A percentile compares a stretch with the other conserved stretches of the same genome.
These are phyloP conservation scores for Neuroscelio doddi DNA, from an alignment of 2,888 invertebrate species.

Conservation along the genomic window DNA sequence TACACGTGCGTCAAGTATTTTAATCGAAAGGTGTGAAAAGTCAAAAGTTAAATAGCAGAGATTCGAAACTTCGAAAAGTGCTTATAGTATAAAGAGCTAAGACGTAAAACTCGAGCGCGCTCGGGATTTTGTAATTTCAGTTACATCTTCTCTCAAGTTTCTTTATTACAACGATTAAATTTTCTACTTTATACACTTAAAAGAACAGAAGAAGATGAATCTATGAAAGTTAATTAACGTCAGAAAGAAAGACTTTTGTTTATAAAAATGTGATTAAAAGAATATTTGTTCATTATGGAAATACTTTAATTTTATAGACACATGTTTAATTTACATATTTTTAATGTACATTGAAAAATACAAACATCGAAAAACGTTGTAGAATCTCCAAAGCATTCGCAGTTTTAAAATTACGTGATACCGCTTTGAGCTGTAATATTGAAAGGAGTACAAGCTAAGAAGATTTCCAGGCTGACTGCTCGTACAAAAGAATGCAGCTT, in stretches of 20 bases:
- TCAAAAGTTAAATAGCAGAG: slow-evolving; percentile 27
- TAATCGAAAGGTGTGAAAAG: slow-evolving; percentile 44
- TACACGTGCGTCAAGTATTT: slow-evolving; percentile 19
- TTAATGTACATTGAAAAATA: too few species aligned
- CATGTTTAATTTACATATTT: not conserved
- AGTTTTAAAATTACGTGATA: slow-evolving; percentile 22
- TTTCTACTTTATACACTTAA: slow-evolving; percentile 8
- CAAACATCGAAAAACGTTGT: not conserved
- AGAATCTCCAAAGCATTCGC: not conserved
- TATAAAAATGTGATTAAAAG: too few species aligned
- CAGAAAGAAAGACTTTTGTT: not conserved
- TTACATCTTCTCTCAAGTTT: slow-evolving; percentile 9
- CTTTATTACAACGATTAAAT: slow-evolving; percentile 10
- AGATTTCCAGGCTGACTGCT: slow-evolving; percentile 9
- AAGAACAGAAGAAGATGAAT: not conserved
- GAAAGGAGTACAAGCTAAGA: slow-evolving; percentile 8
- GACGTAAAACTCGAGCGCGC: slow-evolving; percentile 11
- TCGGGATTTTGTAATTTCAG: slow-evolving; percentile 19
- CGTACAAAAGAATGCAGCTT: slow-evolving; percentile 10
- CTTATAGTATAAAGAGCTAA: slow-evolving; percentile 13
- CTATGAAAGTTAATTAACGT: slow-evolving; percentile 3
- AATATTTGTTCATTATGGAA: too few species aligned
- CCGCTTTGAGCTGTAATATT: slow-evolving; percentile 15
- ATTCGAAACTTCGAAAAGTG: slow-evolving; percentile 21
- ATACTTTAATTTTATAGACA: slow-evolving; percentile 5